A percentile compares a stretch with the other conserved stretches of the same genome.
phyloP scores from a whole-genome alignment of 2,888 invertebrate species.

The Dryococelus australis region DNA sequence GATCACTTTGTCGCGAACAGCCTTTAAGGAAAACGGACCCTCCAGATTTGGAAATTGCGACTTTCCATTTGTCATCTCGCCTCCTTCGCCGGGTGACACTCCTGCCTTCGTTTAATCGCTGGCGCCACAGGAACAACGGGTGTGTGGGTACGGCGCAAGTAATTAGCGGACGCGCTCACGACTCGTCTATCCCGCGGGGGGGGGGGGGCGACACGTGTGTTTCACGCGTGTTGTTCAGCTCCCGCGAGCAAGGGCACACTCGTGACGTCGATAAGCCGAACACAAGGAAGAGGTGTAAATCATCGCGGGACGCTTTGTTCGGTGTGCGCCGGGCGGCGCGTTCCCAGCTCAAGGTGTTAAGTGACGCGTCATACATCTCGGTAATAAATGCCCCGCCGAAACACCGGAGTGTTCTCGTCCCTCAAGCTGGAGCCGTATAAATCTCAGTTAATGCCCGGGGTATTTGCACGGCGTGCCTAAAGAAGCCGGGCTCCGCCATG shows the following conservation, averaged over 20 bases:
- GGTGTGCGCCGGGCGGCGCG: background rate
- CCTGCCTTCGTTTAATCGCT: background rate
- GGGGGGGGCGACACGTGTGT: background rate
- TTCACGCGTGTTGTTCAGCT: background rate
- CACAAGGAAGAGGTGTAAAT: background rate
- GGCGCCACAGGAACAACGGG: background rate
- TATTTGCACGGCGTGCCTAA: background rate
- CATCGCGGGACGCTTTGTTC: background rate
- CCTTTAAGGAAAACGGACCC: too few relatives aligned
- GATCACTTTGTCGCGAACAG: too few relatives aligned
- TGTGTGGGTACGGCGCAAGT: background rate
- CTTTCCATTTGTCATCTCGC: too few relatives aligned
- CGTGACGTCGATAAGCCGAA: background rate
- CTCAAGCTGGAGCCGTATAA: constrained; percentile 1
- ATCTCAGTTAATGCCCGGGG: constrained; percentile 1
- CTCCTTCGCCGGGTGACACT: too few relatives aligned
- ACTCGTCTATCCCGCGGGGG: background rate
- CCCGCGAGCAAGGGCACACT: background rate
- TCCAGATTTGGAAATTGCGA: too few relatives aligned
- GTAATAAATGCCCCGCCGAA: constrained; percentile 16
- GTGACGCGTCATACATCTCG: constrained; percentile 16
- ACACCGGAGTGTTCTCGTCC: background rate
- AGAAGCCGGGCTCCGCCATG: background rate
- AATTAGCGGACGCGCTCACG: background rate
- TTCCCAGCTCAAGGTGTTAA: background rate